These are phyloP conservation scores for Otocyon megalotis DNA, from an alignment of 2,113 vertebrate species.

Conservation along the genomic window DNA sequence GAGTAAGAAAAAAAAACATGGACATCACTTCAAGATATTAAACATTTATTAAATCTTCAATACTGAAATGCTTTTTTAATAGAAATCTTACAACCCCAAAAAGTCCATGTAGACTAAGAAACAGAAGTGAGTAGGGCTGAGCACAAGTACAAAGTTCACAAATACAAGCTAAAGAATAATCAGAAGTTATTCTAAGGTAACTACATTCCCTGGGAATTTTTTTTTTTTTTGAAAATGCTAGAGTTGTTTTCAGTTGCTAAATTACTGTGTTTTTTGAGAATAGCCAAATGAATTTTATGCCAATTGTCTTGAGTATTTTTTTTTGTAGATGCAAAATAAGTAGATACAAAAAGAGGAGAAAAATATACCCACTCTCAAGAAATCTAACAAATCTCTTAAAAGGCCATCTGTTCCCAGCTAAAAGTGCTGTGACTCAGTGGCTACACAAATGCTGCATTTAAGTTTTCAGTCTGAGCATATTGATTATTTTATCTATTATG, in stretches of 20 bases:
- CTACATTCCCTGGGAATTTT: not conserved
- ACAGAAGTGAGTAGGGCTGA: not conserved
- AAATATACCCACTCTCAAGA: constrained; percentile 55
- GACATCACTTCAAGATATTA: not conserved
- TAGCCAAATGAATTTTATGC: constrained; percentile 61
- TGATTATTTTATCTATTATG: constrained; percentile 86
- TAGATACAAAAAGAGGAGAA: not conserved
- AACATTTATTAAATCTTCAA: not conserved
- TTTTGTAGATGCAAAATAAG: constrained; percentile 69
- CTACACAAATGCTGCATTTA: constrained; percentile 84
- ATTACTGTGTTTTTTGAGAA: constrained; percentile 63
- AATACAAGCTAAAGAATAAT: not conserved
- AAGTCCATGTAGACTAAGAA: not conserved
- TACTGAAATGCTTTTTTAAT: not conserved
- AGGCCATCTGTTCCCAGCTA: constrained; percentile 70
- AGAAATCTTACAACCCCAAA: not conserved
- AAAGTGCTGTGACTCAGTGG: constrained; percentile 43
- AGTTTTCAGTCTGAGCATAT: constrained; percentile 82
- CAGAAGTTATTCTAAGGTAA: not conserved
- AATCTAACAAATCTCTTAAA: constrained; percentile 62
- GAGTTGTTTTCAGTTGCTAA: constrained; percentile 46
- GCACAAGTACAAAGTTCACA: constrained; percentile 32
- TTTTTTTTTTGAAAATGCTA: constrained; percentile 59
- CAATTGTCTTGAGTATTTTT: not conserved
- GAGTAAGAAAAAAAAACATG: not conserved